Evolutionary conservation across 2,113 vertebrate species (phyloP).

Genomic region (Odocoileus virginianus): DNA sequence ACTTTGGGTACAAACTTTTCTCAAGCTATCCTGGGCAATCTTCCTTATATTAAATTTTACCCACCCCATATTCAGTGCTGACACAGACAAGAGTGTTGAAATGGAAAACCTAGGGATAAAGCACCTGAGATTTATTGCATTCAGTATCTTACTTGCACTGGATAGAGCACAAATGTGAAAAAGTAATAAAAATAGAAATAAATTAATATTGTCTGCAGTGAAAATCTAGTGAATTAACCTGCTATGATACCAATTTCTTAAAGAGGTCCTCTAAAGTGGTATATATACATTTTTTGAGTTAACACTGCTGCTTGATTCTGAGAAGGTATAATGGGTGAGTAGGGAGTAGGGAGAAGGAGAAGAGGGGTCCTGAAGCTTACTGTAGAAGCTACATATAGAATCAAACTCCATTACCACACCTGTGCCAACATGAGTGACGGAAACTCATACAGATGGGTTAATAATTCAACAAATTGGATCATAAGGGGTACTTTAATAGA

Average conservation of each 20-base stretch:
- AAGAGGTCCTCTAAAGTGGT: not conserved
- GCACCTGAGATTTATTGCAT: not conserved
- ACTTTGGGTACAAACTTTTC: not conserved
- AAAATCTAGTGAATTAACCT: slow-evolving; percentile 16
- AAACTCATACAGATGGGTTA: not conserved
- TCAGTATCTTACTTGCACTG: not conserved
- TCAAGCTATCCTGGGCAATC: not conserved
- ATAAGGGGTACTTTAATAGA: not conserved
- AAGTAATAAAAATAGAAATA: not conserved
- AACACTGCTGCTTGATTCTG: not conserved
- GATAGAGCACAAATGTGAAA: not conserved
- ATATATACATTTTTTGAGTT: not conserved
- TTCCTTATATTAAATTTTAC: not conserved
- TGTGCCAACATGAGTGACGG: not conserved
- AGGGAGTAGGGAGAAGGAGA: not conserved
- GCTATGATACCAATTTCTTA: not conserved
- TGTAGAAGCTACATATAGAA: not conserved
- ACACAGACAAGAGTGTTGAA: not conserved
- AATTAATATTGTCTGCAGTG: not conserved
- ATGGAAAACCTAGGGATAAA: not conserved
- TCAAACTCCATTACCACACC: not conserved
- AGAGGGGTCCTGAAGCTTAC: not conserved
- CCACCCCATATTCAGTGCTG: not conserved
- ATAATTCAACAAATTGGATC: slow-evolving; percentile 20
- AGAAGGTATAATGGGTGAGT: not conserved